These are phyloP conservation scores for Halictus ligatus DNA, from an alignment of 2,888 invertebrate species.

Conservation along the genomic window DNA sequence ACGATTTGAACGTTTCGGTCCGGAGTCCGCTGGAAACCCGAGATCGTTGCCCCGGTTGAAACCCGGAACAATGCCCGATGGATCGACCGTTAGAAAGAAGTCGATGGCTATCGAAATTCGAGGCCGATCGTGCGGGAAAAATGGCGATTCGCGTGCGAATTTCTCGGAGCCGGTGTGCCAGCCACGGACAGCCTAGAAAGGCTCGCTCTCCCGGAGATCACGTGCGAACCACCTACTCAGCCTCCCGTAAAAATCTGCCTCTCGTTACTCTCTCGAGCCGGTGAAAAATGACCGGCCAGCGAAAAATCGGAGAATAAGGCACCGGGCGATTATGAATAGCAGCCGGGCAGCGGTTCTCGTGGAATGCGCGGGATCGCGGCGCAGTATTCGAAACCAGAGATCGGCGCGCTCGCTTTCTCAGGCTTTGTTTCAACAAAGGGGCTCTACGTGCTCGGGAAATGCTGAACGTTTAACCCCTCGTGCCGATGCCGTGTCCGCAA, in stretches of 20 bases:
- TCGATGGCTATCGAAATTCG: constrained; percentile 69
- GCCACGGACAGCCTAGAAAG: constrained; percentile 6
- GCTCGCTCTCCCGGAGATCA: background rate
- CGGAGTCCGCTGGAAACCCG: background rate
- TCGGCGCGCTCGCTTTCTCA: constrained; percentile 27
- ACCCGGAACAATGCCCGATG: constrained; percentile 40
- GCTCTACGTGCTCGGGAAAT: constrained; percentile 25
- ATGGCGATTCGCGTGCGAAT: constrained; percentile 10
- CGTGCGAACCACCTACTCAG: constrained; percentile 9
- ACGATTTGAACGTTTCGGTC: background rate
- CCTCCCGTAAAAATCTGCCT: background rate
- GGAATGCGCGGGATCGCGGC: constrained; percentile 43
- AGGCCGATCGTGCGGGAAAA: constrained; percentile 45
- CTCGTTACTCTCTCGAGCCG: background rate
- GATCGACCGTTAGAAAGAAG: constrained; percentile 37
- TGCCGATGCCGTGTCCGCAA: background rate
- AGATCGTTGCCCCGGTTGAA: constrained; percentile 14
- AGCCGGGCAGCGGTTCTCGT: constrained; percentile 14
- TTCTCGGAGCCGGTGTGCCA: background rate
- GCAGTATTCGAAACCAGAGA: constrained; percentile 31
- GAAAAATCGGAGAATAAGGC: constrained; percentile 25
- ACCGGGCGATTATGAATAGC: constrained; percentile 33
- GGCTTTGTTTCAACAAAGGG: constrained; percentile 50
- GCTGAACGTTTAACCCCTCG: background rate
- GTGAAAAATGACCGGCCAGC: constrained; percentile 12